A percentile compares a stretch with the other conserved stretches of the same genome.
Conservation (phyloP, 2,888 invertebrate genomes). For the Xestoiulus laeticollis region DNA sequence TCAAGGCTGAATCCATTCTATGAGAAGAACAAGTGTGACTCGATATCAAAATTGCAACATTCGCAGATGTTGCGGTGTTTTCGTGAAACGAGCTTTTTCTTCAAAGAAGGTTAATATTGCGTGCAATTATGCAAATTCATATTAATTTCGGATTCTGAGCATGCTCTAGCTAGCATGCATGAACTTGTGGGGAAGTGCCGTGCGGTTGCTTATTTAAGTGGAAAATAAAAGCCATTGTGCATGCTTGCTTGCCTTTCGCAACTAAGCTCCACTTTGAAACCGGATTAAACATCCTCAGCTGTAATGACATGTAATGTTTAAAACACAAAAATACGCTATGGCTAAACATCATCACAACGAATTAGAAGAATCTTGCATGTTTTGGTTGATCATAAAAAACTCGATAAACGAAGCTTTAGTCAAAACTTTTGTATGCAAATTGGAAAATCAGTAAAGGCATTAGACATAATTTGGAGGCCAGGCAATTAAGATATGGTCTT, state of each 20-base stretch:
- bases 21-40: not conserved
- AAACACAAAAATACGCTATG: not conserved
- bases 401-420: not conserved
- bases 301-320: not conserved
- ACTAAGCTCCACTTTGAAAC: not conserved
- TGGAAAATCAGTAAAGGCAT: not conserved
- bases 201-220: not conserved
- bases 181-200: not conserved
- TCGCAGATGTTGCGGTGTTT: not conserved
- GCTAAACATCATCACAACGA: not conserved
- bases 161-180: not conserved
- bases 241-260: not conserved
- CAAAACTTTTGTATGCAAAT: not conserved
- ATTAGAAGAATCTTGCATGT: not conserved
- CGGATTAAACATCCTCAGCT: not conserved
- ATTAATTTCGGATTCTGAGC: not conserved
- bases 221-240: not conserved
- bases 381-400: not conserved
- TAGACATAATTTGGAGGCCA: no score
- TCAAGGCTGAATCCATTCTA: not conserved
- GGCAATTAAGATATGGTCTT: no score
- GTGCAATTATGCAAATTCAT: constrained; percentile 26
- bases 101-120: constrained; percentile 14
- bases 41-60: not conserved
- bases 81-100: not conserved